A percentile compares a stretch with the other conserved stretches of the same genome.
phyloP scores from a whole-genome alignment of 2,888 invertebrate species.

The Drosophila nr. fundita region DNA sequence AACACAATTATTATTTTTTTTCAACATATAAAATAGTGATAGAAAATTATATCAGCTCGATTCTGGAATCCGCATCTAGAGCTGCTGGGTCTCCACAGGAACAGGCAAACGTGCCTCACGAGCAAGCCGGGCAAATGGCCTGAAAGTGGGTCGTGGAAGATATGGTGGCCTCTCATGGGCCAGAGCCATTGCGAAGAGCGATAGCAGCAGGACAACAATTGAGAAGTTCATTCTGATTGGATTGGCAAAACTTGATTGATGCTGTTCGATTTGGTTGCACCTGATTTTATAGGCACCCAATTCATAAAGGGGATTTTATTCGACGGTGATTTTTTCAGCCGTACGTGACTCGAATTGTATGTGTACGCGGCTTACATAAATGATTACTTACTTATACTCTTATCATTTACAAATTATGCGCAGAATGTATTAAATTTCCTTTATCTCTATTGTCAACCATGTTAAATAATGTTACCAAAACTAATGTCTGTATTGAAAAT shows the following conservation, averaged over 20 bases:
- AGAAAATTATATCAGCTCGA: not conserved
- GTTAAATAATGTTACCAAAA: not conserved
- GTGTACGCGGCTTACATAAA: not conserved
- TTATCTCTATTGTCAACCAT: not conserved
- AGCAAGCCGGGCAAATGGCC: slow-evolving; percentile 20
- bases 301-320: slow-evolving; percentile 8
- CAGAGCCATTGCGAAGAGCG: slow-evolving; percentile 20
- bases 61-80: not conserved
- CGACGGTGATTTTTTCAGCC: slow-evolving; percentile 4
- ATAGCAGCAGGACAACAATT: slow-evolving; percentile 27
- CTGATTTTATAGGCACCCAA: slow-evolving; percentile 29
- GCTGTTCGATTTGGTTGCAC: not conserved
- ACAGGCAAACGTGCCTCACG: slow-evolving; percentile 26
- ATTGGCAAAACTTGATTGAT: slow-evolving; percentile 27
- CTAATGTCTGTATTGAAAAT: not conserved
- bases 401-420: not conserved
- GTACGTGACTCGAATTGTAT: not conserved
- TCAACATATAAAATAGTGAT: not conserved
- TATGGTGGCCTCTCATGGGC: slow-evolving; percentile 11
- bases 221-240: slow-evolving; percentile 33
- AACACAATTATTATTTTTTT: not conserved
- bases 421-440: not conserved
- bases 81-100: not conserved
- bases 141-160: slow-evolving; percentile 20
- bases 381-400: not conserved